Evolutionary conservation across 92 coral and sea anemone genomes (phyloP), one percentile per base, ranked within the genome.

Genomic region (Galaxea fascicularis): DNA sequence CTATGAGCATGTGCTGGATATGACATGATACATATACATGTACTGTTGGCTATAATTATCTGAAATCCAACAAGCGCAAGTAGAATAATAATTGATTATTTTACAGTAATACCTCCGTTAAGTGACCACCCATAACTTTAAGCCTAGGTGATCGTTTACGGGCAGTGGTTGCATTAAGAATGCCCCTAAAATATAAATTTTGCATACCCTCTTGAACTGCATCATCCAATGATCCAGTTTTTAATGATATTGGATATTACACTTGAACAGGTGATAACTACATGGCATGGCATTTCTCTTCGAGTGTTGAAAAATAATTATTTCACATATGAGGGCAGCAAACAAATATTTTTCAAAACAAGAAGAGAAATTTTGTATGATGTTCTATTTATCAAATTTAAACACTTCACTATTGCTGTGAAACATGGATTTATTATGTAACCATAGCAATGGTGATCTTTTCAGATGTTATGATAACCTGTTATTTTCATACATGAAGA

Each of bases 21-120:
- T 44, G 57, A 44, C 56, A 41, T 41, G 57, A 16, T 41, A 71
- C 56, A 44, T 71, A 44, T 0, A 17, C 58, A n/a, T n/a, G n/a
- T n/a, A n/a, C n/a, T 41, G 76, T 71, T 71, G 76, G 76, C 76
- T 71, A 71, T 71, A 71, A 71, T 17, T 30, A 65, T 65, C 71
- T 65, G 4, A 65, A 16, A 65, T 65, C 39, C 71, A 65, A 65
- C 71, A 65, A 65, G 71, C 71, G 20, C 0, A 16, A 65, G 29
- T 71, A 26, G 52, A 75, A n/a, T n/a, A n/a, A n/a, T n/a, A n/a
- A n/a, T n/a, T n/a, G n/a, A n/a, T n/a, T n/a, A n/a, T n/a, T n/a
- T n/a, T n/a, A n/a, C n/a, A n/a, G n/a, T n/a, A n/a, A n/a, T n/a
- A n/a, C n/a, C n/a, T n/a, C n/a, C n/a, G n/a, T n/a, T n/a, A n/a